A percentile compares a stretch with the other conserved stretches of the same genome.
Conservation (phyloP, 2,888 invertebrate genomes). For the Brachylomia viminalis region DNA sequence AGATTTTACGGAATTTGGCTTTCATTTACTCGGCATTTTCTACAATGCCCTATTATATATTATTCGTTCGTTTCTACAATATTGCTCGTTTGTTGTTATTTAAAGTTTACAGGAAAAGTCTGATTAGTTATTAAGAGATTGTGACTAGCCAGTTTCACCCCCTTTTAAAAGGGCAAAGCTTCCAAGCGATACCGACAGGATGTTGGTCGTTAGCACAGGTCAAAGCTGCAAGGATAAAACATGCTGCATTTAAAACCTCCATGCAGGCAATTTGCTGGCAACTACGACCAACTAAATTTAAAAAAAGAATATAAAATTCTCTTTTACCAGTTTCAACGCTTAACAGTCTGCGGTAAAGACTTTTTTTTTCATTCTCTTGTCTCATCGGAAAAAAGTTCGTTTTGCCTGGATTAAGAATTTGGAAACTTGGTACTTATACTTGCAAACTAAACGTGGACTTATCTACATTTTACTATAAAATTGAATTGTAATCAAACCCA, state of each 20-base stretch:
- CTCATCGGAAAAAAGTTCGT: constrained; percentile 28
- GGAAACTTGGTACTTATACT: background rate
- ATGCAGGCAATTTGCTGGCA: constrained; percentile 46
- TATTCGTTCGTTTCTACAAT: constrained; percentile 21
- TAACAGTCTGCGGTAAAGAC: background rate
- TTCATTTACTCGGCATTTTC: constrained; percentile 36
- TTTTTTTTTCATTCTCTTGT: constrained; percentile 15
- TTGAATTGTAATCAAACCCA: background rate
- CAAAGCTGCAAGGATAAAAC: constrained; percentile 55
- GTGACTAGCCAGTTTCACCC: constrained; percentile 16
- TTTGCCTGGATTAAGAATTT: background rate
- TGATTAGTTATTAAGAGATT: constrained; percentile 13
- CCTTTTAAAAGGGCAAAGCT: constrained; percentile 13
- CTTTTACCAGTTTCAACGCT: constrained; percentile 19
- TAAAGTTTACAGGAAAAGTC: background rate
- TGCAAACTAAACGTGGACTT: constrained; percentile 1
- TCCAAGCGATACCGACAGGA: constrained; percentile 8
- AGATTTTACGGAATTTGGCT: constrained; percentile 47
- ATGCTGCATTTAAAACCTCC: constrained; percentile 45
- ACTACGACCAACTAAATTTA: constrained; percentile 34
- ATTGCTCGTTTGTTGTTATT: constrained; percentile 21
- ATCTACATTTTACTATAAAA: constrained; percentile 1
- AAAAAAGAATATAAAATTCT: constrained; percentile 23
- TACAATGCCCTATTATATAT: constrained; percentile 28
- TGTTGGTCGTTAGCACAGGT: constrained; percentile 39